phyloP scores from a whole-genome alignment of 2,888 invertebrate species.

The Epicampocera succincta region DNA sequence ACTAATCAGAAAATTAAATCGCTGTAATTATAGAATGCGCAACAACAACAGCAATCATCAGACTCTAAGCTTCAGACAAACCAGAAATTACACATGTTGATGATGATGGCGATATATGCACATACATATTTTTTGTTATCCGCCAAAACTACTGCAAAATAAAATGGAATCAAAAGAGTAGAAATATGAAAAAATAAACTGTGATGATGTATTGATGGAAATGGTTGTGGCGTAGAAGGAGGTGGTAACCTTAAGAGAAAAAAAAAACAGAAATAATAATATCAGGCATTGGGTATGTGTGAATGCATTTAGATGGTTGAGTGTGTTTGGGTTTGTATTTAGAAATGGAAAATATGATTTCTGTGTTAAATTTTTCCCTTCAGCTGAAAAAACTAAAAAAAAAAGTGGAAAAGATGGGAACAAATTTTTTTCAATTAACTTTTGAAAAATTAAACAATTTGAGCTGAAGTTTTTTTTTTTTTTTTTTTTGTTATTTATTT shows the following conservation, averaged over 20 bases:
- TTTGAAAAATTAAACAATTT: no score
- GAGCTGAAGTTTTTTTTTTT: no score
- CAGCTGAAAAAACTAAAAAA: no score
- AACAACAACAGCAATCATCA: constrained; percentile 47
- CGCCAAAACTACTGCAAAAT: constrained; percentile 7
- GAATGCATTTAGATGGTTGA: background rate
- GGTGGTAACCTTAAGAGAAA: constrained; percentile 60
- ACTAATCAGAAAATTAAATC: constrained; percentile 81
- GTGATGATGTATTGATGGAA: constrained; percentile 69
- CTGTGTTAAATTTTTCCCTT: no score
- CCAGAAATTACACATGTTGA: constrained; percentile 59
- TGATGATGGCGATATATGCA: constrained; percentile 26
- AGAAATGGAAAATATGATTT: no score
- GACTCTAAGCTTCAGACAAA: constrained; percentile 40
- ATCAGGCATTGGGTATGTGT: constrained; percentile 17
- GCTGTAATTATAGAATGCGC: constrained; percentile 81
- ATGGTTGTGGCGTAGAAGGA: constrained; percentile 62
- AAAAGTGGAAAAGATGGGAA: no score
- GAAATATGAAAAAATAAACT: constrained; percentile 24
- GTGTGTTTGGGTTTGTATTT: background rate
- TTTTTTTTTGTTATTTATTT: no score
- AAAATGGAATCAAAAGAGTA: constrained; percentile 25
- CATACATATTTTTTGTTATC: constrained; percentile 4
- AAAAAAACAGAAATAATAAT: constrained; percentile 39
- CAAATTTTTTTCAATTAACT: no score